These are phyloP conservation scores for Spinibarbus caldwelli DNA, from an alignment of 2,797 vertebrate species.

Conservation along the genomic window DNA sequence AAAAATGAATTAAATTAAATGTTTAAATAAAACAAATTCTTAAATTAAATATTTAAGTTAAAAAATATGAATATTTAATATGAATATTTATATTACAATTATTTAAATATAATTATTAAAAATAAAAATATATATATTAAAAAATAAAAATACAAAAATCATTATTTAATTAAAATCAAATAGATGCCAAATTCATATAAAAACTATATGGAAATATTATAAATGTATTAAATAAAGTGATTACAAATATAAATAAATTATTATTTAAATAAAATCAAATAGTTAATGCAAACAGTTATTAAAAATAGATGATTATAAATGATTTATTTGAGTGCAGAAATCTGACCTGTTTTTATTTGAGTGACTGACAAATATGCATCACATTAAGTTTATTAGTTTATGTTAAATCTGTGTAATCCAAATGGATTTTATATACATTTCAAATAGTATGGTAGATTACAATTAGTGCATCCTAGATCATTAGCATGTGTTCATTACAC, in stretches of 20 bases:
- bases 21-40: no score
- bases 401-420: not conserved
- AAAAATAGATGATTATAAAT: not conserved
- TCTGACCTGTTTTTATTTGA: not conserved
- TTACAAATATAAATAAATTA: not conserved
- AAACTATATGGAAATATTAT: not conserved
- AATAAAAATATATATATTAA: no score
- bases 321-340: not conserved
- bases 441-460: no score
- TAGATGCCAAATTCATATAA: not conserved
- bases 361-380: not conserved
- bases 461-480: not conserved
- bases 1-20: not conserved
- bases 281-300: not conserved
- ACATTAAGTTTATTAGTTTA: not conserved
- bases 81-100: not conserved
- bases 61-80: not conserved
- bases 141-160: not conserved
- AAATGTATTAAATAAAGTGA: not conserved
- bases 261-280: not conserved
- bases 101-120: not conserved
- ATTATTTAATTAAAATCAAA: not conserved
- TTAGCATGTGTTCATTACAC: not conserved
- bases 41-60: no score
- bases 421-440: not conserved